A percentile compares a stretch with the other conserved stretches of the same genome.
phyloP scores from a whole-genome alignment of 2,113 vertebrate genomes.

The Cottus gobio region DNA sequence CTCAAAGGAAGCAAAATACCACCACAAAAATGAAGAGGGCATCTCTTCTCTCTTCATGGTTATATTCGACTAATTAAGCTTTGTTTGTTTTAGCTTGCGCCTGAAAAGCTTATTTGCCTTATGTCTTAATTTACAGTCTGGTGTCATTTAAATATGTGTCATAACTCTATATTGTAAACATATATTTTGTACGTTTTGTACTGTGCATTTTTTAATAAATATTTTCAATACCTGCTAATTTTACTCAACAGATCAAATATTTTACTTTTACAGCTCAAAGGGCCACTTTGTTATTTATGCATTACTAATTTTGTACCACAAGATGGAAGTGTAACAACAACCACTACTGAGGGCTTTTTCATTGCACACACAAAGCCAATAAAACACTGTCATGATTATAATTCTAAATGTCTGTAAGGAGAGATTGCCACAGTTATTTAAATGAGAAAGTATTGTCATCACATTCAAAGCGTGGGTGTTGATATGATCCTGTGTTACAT shows the following conservation, averaged over 20 bases:
- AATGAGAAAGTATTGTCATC: not conserved
- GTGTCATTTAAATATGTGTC: not conserved
- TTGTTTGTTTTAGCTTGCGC: not conserved
- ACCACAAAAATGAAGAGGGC: not conserved
- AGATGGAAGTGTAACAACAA: constrained; percentile 32
- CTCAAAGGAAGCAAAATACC: not conserved
- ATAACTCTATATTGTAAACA: not conserved
- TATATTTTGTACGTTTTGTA: constrained; percentile 39
- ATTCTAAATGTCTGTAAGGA: not conserved
- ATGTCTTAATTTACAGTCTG: not conserved
- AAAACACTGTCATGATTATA: not conserved
- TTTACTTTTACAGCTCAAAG: not conserved
- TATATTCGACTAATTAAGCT: not conserved
- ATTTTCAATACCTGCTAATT: constrained; percentile 7
- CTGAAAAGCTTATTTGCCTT: constrained; percentile 32
- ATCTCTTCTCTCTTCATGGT: not conserved
- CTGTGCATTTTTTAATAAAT: constrained; percentile 16
- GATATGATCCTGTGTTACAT: not conserved
- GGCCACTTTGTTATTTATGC: not conserved
- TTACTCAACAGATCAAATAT: not conserved
- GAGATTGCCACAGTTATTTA: not conserved
- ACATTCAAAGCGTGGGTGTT: not conserved
- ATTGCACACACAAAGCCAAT: not conserved
- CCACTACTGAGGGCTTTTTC: not conserved
- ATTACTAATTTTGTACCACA: constrained; percentile 41